Evolutionary conservation across 1,140 invertebrate genomes (phyloP), one percentile per base, ranked within the genome.

Genomic region (Leptinotarsa lineolata): DNA sequence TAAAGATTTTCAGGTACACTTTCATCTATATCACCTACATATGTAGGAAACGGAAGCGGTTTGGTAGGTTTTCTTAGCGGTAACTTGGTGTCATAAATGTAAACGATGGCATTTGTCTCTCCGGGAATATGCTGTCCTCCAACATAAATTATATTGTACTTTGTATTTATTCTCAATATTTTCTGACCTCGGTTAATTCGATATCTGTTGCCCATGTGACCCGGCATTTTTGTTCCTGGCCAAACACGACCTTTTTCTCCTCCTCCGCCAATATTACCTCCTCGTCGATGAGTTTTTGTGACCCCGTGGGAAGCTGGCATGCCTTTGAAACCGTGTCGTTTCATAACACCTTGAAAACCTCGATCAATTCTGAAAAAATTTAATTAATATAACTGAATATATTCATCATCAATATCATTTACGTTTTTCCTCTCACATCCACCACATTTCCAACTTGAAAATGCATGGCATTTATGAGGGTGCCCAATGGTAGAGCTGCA

Each of bases 301-400:
- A 91, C 90, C 78, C 97, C 97, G 84, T 98, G 97, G 65, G 92
- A 91, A 11, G 93, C 93, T 75, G 94, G 96, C 89, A 94, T 92
- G 72, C 98, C 98, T 83, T 95, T 93, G 82, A 99, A 97, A 58
- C 95, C 95, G 91, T 95, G 98, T 30, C 97, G 88, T 86, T 95
- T 98, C 87, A 99, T 94, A 0, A 98, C 98, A 68, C 98, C 98
- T 91, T 99, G 97, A 83, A 99, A 99, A n/a, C 97, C 98, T 82
- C 93, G 89, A 82, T 96, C 92, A 60, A 96, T 91, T 4, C 94
- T 96, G 80, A 48, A 87, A 84, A 72, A 22, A 69, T 71, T 20
- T 2, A 54, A 16, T 54, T 13, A 16, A 54, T 54, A 16, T 54
- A 4, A 54, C n/a, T 54, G 48, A 16, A 18, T 54, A 75, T 22